phyloP scores from a whole-genome alignment of 2,888 invertebrate genomes.

The Amiota mariae region DNA sequence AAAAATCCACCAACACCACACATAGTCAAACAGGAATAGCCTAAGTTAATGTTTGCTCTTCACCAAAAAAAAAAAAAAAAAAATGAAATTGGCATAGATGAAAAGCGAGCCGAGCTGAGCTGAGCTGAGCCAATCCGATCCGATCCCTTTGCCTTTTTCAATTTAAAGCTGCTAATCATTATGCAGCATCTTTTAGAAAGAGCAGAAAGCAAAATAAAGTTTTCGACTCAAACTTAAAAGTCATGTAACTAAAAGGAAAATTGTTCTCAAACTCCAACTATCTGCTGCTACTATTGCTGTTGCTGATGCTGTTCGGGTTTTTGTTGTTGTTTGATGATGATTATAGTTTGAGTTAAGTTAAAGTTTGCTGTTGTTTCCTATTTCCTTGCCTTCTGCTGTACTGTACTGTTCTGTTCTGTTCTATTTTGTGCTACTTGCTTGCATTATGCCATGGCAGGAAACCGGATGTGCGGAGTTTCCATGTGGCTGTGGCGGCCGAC shows the following conservation, averaged over 20 bases:
- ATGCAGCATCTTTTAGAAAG: slow-evolving; percentile 42
- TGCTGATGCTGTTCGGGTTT: slow-evolving; percentile 21
- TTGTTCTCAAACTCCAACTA: slow-evolving; percentile 25
- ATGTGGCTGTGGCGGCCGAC: slow-evolving; percentile 14
- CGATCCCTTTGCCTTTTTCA: slow-evolving; percentile 41
- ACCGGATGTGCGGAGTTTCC: slow-evolving; percentile 6
- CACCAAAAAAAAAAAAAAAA: slow-evolving; percentile 6
- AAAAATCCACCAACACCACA: neutral
- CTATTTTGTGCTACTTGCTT: no score
- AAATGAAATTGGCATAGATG: neutral
- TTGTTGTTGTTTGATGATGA: neutral
- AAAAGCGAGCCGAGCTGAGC: neutral
- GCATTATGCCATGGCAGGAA: neutral
- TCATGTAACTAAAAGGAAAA: slow-evolving; percentile 40
- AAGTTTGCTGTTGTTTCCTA: slow-evolving; percentile 6
- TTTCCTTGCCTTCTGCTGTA: neutral
- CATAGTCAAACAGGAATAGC: neutral
- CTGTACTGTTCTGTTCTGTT: neutral
- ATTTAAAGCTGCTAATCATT: slow-evolving; percentile 58
- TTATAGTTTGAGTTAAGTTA: slow-evolving; percentile 14
- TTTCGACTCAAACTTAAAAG: slow-evolving; percentile 52
- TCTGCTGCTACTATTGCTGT: slow-evolving; percentile 17
- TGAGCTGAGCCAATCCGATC: no score
- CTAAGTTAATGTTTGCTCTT: neutral
- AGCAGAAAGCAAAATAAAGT: slow-evolving; percentile 40